Conservation (phyloP, 1,140 invertebrate species). For the Bemisia tabaci region DNA sequence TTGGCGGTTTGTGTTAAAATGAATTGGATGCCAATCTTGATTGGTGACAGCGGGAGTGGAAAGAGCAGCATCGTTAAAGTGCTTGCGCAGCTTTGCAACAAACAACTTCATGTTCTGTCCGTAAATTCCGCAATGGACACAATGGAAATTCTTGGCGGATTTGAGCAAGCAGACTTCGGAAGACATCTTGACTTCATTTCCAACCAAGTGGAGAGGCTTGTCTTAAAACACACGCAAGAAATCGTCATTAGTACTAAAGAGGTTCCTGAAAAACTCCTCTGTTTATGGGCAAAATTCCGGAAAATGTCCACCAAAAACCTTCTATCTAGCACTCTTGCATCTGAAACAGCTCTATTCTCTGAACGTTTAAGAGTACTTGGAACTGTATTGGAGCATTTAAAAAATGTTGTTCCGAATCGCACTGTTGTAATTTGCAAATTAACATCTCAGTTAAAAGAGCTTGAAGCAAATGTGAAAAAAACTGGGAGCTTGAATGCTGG, state of each 20-base stretch:
- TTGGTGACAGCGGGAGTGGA: constrained; percentile 61
- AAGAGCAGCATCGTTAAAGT: constrained; percentile 70
- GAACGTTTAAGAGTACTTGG: constrained; percentile 1
- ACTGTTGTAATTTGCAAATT: background rate
- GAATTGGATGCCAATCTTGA: constrained; percentile 82
- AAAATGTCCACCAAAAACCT: constrained; percentile 13
- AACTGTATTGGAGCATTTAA: background rate
- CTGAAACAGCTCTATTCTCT: constrained; percentile 12
- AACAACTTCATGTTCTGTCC: constrained; percentile 58
- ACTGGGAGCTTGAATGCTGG: constrained; percentile 26
- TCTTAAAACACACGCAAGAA: background rate
- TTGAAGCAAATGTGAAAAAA: constrained; percentile 2
- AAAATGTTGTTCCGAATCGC: background rate
- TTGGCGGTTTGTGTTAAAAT: constrained; percentile 70
- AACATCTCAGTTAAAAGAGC: background rate
- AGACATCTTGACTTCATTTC: constrained; percentile 14
- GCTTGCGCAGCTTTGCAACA: constrained; percentile 58
- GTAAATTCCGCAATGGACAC: constrained; percentile 91
- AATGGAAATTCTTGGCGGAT: constrained; percentile 85
- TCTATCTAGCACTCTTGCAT: constrained; percentile 9
- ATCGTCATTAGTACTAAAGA: background rate
- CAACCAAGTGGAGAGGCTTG: constrained; percentile 1
- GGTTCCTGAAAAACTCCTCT: background rate
- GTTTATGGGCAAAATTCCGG: constrained; percentile 9
- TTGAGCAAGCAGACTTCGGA: constrained; percentile 55